phyloP scores from a whole-genome alignment of 2,888 invertebrate species.

The Drosophila nigricruria region DNA sequence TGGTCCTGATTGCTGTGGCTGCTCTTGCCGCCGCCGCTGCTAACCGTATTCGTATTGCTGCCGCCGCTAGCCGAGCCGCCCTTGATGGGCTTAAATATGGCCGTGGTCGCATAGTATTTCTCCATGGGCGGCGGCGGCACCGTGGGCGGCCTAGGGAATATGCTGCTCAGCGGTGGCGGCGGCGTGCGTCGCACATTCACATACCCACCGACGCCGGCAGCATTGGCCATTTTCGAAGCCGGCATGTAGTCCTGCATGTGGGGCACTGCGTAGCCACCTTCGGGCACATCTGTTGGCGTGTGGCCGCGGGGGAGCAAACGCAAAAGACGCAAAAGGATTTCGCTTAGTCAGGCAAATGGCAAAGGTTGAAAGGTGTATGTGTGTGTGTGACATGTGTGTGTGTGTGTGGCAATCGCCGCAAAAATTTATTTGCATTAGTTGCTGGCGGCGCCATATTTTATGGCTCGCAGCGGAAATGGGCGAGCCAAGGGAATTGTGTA shows the following conservation, averaged over 20 bases:
- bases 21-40: slow-evolving; percentile 77
- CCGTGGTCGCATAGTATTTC: slow-evolving; percentile 90
- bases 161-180: slow-evolving; percentile 86
- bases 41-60: slow-evolving; percentile 75
- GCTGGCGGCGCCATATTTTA: slow-evolving; percentile 71
- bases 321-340: slow-evolving; percentile 50
- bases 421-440: slow-evolving; percentile 80
- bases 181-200: slow-evolving; percentile 85
- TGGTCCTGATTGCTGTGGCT: slow-evolving; percentile 73
- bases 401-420: slow-evolving; percentile 54
- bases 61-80: slow-evolving; percentile 67
- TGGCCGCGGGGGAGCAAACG: slow-evolving; percentile 25
- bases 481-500: slow-evolving; percentile 50
- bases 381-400: slow-evolving; percentile 16
- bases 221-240: slow-evolving; percentile 83
- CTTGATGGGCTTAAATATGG: slow-evolving; percentile 87
- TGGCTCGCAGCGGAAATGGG: slow-evolving; percentile 64
- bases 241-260: slow-evolving; percentile 87
- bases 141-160: slow-evolving; percentile 88
- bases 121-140: slow-evolving; percentile 90
- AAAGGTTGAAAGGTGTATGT: slow-evolving; percentile 21
- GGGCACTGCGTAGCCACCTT: slow-evolving; percentile 88
- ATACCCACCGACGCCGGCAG: slow-evolving; percentile 76
- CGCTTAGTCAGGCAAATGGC: slow-evolving; percentile 71
- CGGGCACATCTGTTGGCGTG: slow-evolving; percentile 86